A percentile compares a stretch with the other conserved stretches of the same genome.
Evolutionary conservation across 2,113 vertebrate genomes (phyloP).

Genomic region (Smithornis capensis): DNA sequence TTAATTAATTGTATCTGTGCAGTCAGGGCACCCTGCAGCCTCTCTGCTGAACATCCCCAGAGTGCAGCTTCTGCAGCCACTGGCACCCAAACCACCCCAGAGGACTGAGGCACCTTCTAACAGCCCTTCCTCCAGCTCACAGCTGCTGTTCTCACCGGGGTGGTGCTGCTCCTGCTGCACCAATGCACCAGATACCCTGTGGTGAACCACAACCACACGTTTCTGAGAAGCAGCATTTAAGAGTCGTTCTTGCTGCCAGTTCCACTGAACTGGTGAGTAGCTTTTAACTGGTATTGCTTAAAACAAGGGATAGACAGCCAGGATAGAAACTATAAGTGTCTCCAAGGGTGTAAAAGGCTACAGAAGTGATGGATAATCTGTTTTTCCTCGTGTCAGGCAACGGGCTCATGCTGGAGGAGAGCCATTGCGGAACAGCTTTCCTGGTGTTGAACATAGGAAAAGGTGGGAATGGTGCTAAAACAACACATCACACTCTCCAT

Average conservation of each 20-base stretch:
- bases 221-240: neutral
- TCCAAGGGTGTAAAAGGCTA: neutral
- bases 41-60: neutral
- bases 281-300: neutral
- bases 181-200: neutral
- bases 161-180: neutral
- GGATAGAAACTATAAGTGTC: neutral
- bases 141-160: neutral
- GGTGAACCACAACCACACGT: accelerated
- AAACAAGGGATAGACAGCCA: neutral
- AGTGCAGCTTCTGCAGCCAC: neutral
- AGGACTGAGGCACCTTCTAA: neutral
- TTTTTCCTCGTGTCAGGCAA: neutral
- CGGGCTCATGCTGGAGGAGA: neutral
- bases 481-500: neutral
- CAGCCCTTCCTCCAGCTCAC: neutral
- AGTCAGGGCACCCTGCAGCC: neutral
- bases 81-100: neutral
- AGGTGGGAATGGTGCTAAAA: neutral
- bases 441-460: neutral
- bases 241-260: neutral
- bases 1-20: neutral
- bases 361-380: neutral
- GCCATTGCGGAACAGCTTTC: neutral
- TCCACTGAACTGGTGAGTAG: neutral